Conservation (phyloP, 2,797 vertebrate species). For the Rachycentron canadum region DNA sequence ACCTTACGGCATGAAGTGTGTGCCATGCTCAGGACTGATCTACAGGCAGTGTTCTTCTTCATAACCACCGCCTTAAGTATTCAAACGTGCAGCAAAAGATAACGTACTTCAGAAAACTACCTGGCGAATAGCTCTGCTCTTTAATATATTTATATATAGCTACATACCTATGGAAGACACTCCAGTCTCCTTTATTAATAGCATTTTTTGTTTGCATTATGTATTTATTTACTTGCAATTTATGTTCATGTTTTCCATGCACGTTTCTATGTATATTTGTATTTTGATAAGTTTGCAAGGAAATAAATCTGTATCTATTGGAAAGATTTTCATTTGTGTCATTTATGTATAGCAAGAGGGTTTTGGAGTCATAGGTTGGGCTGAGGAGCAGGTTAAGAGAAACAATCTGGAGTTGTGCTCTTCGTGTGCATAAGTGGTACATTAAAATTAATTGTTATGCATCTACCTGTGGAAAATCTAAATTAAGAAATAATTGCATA, state of each 20-base stretch:
- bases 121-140: neutral
- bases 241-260: no score
- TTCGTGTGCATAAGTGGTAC: neutral
- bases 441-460: neutral
- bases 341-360: neutral
- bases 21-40: constrained; percentile 1
- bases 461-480: neutral
- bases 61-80: neutral
- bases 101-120: neutral
- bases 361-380: neutral
- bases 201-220: neutral
- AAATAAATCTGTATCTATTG: neutral
- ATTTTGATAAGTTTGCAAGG: neutral
- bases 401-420: neutral
- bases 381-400: neutral
- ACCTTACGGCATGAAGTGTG: constrained; percentile 35
- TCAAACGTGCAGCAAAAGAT: neutral
- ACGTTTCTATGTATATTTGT: neutral
- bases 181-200: neutral
- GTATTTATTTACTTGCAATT: neutral
- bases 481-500: neutral
- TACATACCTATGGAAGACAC: neutral
- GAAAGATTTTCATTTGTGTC: neutral
- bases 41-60: neutral
- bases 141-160: neutral